These are phyloP conservation scores for Tiliqua scincoides DNA, from an alignment of 2,113 vertebrate species.

Conservation along the genomic window DNA sequence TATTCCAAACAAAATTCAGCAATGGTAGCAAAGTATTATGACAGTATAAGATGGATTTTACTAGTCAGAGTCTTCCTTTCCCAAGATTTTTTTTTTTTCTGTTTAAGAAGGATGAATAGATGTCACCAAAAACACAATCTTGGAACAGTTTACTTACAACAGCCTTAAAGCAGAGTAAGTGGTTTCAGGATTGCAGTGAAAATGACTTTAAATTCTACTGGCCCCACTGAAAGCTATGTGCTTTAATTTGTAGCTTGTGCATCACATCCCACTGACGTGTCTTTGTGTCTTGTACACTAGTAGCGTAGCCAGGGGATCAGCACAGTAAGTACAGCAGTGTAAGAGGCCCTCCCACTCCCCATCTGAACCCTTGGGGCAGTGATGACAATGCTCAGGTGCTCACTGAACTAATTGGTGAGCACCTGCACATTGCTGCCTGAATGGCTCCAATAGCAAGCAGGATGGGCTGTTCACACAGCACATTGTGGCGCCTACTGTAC, in stretches of 20 bases:
- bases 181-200: background rate
- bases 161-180: background rate
- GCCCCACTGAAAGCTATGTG: too few species aligned
- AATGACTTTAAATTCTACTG: background rate
- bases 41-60: slow-evolving; percentile 78
- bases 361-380: too few species aligned
- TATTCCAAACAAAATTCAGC: slow-evolving; percentile 86
- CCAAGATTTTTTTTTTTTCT: slow-evolving; percentile 25
- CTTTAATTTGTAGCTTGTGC: background rate
- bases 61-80: slow-evolving; percentile 67
- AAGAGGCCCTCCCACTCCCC: too few species aligned
- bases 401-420: too few species aligned
- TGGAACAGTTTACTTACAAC: background rate
- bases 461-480: too few species aligned
- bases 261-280: background rate
- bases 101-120: background rate
- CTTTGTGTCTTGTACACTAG: too few species aligned
- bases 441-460: too few species aligned
- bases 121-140: background rate
- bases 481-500: too few species aligned
- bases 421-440: too few species aligned
- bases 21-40: slow-evolving; percentile 80
- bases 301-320: too few species aligned
- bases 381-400: too few species aligned
- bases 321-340: too few species aligned